Conservation (phyloP, 35 echinoderm and acorn worm species). For the Diadema setosum region DNA sequence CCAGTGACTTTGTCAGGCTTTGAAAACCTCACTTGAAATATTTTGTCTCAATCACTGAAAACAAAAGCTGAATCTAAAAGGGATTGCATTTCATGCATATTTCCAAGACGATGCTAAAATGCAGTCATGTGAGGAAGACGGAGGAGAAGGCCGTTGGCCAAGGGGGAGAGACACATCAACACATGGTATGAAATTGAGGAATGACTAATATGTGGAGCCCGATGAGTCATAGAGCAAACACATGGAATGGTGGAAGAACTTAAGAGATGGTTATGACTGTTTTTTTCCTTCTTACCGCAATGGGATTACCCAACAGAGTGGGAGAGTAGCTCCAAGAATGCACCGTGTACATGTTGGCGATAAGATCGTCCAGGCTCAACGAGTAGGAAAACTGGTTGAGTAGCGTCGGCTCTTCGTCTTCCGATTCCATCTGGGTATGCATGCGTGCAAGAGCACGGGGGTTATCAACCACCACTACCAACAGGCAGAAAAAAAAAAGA, state of each 20-base stretch:
- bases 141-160: too few relatives aligned
- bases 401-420: background rate
- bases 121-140: too few relatives aligned
- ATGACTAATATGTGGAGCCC: background rate
- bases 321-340: slow-evolving; percentile 1
- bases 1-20: too few relatives aligned
- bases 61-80: too few relatives aligned
- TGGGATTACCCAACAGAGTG: background rate
- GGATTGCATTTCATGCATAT: too few relatives aligned
- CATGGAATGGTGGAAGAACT: too few relatives aligned
- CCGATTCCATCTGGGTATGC: background rate
- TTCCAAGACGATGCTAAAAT: too few relatives aligned
- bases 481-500: too few relatives aligned
- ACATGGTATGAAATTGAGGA: background rate
- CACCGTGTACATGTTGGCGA: slow-evolving; percentile 9
- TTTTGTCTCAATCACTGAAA: too few relatives aligned
- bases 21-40: too few relatives aligned
- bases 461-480: too few relatives aligned
- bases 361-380: slow-evolving; percentile 4
- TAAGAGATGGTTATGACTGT: too few relatives aligned
- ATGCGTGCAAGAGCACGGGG: background rate
- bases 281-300: background rate
- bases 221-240: background rate
- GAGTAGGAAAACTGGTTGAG: slow-evolving; percentile 3
- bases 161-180: background rate